Base-by-base conservation (phyloP, 2,888 invertebrate species). In the Campaea margaritaria region DNA sequence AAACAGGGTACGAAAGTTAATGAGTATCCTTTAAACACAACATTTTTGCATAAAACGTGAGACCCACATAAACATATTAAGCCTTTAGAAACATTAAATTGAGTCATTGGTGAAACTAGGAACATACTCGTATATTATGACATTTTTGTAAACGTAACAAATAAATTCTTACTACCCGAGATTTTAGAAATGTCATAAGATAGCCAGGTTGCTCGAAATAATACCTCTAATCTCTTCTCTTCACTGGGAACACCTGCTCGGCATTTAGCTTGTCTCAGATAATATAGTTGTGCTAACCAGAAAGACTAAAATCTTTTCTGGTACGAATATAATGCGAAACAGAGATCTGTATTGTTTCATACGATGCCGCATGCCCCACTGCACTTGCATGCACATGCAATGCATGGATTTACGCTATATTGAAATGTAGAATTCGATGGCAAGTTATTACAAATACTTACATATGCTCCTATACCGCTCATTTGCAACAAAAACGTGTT, bases 151-250 rank as follows among this genome's bases (percentile, higher is more conserved):
- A n/a, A 39, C 13, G 4, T 39, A 13, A 27, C 12, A 7, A 44
- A 3, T 15, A 65, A 59, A 53, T 58, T 56, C 49, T 44, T 56
- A 59, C 44, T 51, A 34, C 34, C 58, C 36, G 47, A 31, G 59
- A 49, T 48, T 52, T 53, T 43, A 55, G 51, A 58, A 56, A 57
- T 45, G 50, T 50, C 27, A 4, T 43, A 15, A 44, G 48, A 57
- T 49, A 52, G 54, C 52, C 57, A 53, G 51, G 45, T 63, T 56
- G 48, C 57, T 60, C 62, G 65, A 67, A 76, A 75, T 79, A 80
- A 77, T 75, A 73, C 74, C 69, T 70, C 62, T 80, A 80, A 81
- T 81, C 77, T 79, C 75, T 69, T 56, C 64, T 62, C 68, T 66
- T 69, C 66, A 69, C 65, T 57, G 63, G 46, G 46, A 68, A 72